A percentile compares a stretch with the other conserved stretches of the same genome.
phyloP scores from a whole-genome alignment of 2,888 invertebrate species.

The Tricholauxania praeusta region DNA sequence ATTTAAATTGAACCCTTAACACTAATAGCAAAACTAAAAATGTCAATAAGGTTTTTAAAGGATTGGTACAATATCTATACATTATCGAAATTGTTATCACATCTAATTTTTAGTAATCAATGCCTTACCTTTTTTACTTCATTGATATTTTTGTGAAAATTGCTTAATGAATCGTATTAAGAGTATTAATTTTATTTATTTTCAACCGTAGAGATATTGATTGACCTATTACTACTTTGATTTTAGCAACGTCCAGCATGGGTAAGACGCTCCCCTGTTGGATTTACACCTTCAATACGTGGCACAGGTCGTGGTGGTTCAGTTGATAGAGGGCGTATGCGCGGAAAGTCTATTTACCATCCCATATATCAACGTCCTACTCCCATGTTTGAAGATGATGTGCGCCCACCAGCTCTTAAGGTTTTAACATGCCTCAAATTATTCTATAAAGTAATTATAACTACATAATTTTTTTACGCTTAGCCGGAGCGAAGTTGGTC shows the following conservation, averaged over 20 bases:
- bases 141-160: no score
- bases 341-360: constrained; percentile 63
- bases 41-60: no score
- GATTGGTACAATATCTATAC: no score
- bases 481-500: constrained; percentile 64
- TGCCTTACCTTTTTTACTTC: no score
- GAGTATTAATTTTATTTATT: no score
- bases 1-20: no score
- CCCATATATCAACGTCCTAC: constrained; percentile 62
- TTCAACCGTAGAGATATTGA: background rate
- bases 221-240: constrained; percentile 18
- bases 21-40: no score
- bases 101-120: no score
- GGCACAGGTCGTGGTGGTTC: constrained; percentile 70
- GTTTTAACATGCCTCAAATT: constrained; percentile 40
- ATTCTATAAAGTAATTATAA: background rate
- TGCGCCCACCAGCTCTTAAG: constrained; percentile 51
- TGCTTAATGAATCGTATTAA: no score
- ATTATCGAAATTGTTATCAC: no score
- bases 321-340: constrained; percentile 68
- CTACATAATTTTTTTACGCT: background rate
- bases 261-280: constrained; percentile 67
- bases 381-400: constrained; percentile 62
- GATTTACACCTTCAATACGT: constrained; percentile 59
- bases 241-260: constrained; percentile 65